These are phyloP conservation scores for Ommatoiulus sabulosus DNA, from an alignment of 2,888 invertebrate genomes.

Conservation along the genomic window DNA sequence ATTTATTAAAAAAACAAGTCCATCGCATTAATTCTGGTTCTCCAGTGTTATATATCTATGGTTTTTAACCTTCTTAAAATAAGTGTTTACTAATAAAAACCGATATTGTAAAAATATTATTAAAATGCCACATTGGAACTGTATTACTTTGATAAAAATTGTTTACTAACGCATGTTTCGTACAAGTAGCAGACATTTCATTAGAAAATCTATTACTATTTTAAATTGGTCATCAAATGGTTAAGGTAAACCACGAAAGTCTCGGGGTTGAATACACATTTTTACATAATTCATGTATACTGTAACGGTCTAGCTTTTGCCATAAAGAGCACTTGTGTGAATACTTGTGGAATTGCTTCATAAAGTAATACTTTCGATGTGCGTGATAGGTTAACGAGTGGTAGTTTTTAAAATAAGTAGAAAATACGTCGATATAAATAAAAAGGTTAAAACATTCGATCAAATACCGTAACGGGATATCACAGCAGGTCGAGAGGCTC, in stretches of 20 bases:
- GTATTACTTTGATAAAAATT: no score
- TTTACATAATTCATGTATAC: no score
- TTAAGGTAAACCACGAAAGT: background rate
- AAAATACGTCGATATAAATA: background rate
- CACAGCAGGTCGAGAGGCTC: slow-evolving; percentile 57
- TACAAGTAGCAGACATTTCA: no score
- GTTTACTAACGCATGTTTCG: no score
- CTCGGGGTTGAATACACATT: background rate
- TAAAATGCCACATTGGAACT: background rate
- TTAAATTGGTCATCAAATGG: no score
- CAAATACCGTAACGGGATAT: background rate
- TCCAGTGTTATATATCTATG: background rate
- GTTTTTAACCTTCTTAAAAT: background rate
- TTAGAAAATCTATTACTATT: no score
- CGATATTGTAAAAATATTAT: background rate
- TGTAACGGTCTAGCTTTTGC: no score
- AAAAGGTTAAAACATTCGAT: background rate
- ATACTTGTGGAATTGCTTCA: background rate
- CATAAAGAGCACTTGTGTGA: background rate
- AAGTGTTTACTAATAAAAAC: no score
- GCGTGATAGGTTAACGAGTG: background rate
- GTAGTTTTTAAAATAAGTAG: background rate
- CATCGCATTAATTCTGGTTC: background rate
- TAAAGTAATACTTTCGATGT: background rate
- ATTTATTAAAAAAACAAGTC: background rate